Evolutionary conservation across 2,888 invertebrate genomes (phyloP).

Genomic region (Homarus gammarus): DNA sequence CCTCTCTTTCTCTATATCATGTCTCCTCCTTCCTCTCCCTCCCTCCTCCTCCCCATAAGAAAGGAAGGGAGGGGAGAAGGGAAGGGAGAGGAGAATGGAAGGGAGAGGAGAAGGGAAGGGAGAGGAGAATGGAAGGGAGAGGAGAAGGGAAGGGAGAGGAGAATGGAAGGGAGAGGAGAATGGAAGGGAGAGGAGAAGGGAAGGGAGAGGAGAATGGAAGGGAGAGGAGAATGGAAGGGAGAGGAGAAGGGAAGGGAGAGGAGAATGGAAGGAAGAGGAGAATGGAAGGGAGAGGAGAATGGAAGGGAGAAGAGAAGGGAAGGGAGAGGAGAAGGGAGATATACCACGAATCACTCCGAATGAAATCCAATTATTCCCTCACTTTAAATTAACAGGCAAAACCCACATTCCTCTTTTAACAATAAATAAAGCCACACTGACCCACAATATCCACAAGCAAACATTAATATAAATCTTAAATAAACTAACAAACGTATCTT

Average conservation of each 20-base stretch:
- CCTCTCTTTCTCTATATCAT: too few relatives aligned
- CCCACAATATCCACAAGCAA: too few relatives aligned
- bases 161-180: too few relatives aligned
- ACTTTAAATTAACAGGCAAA: too few relatives aligned
- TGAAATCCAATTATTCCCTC: too few relatives aligned
- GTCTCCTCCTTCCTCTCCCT: not conserved
- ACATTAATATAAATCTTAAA: too few relatives aligned
- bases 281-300: constrained; percentile 27
- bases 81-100: too few relatives aligned
- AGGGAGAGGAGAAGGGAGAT: constrained; percentile 32
- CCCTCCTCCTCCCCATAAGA: not conserved
- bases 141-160: not conserved
- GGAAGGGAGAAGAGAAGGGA: constrained; percentile 33
- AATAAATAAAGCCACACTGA: too few relatives aligned
- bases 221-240: too few relatives aligned
- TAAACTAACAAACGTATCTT: too few relatives aligned
- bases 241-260: not conserved
- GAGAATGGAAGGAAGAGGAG: not conserved
- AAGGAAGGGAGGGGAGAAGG: not conserved
- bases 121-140: not conserved
- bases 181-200: not conserved
- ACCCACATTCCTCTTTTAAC: too few relatives aligned
- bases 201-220: not conserved
- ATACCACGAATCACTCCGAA: too few relatives aligned
- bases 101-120: not conserved